These are phyloP conservation scores for Julus scandinavius DNA, from an alignment of 2,888 invertebrate genomes.

Conservation along the genomic window DNA sequence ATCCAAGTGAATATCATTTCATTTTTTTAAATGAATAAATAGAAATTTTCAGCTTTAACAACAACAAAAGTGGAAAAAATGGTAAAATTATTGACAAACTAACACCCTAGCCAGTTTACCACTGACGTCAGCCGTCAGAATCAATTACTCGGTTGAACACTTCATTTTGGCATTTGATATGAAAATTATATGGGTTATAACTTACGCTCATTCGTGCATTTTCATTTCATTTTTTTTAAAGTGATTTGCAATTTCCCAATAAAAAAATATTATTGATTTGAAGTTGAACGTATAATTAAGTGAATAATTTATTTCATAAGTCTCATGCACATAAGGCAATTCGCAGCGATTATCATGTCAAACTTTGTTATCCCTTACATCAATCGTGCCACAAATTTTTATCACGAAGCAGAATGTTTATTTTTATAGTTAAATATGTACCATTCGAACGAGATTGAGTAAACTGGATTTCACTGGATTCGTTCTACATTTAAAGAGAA, in stretches of 20 bases:
- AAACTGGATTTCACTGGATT: not conserved
- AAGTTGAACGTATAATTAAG: not conserved
- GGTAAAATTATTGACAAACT: no score
- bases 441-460: not conserved
- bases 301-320: not conserved
- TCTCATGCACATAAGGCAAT: not conserved
- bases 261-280: not conserved
- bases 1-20: no score
- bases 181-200: not conserved
- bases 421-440: constrained; percentile 14
- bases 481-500: not conserved
- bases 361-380: not conserved
- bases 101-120: no score
- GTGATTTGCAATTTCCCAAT: not conserved
- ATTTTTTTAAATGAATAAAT: no score
- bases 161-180: not conserved
- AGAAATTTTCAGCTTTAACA: no score
- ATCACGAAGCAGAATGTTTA: not conserved
- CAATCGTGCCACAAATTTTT: not conserved
- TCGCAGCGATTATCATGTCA: not conserved
- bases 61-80: no score
- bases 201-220: not conserved
- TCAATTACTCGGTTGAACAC: not conserved
- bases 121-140: constrained; percentile 5
- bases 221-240: not conserved